Evolutionary conservation across 2,113 vertebrate genomes (phyloP).

Genomic region (Nibea albiflora): DNA sequence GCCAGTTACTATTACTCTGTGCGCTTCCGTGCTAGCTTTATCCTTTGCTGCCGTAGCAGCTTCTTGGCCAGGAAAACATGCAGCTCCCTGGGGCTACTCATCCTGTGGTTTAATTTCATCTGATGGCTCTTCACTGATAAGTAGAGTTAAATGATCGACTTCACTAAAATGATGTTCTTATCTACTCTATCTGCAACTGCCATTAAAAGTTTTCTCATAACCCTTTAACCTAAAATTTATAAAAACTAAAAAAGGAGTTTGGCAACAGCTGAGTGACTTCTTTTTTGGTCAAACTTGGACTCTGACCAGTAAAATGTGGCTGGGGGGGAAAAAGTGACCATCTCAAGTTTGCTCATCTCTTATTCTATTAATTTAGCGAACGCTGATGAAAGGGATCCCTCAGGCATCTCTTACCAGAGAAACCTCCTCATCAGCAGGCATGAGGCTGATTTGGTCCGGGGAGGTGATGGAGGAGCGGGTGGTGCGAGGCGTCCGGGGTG

Average conservation of each 20-base stretch:
- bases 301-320: too few relatives aligned
- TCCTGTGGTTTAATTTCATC: slow-evolving; percentile 12
- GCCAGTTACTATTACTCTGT: slow-evolving; percentile 13
- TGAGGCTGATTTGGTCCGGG: slow-evolving; percentile 94
- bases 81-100: slow-evolving; percentile 1
- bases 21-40: background rate
- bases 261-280: background rate
- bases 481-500: slow-evolving; percentile 93
- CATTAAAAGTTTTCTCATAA: slow-evolving; percentile 6
- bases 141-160: background rate
- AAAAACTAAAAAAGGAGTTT: background rate
- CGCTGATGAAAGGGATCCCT: background rate
- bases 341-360: background rate
- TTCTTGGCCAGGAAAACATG: slow-evolving; percentile 25
- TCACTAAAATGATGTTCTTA: background rate
- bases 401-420: slow-evolving; percentile 85
- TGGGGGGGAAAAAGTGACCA: background rate
- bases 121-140: slow-evolving; percentile 10
- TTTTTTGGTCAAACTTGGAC: background rate
- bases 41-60: background rate
- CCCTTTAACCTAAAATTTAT: background rate
- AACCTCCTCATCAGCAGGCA: slow-evolving; percentile 90
- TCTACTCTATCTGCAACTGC: background rate
- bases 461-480: slow-evolving; percentile 94
- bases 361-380: background rate